phyloP scores from a whole-genome alignment of 2,113 vertebrate genomes.

The Ageneiosus marmoratus region DNA sequence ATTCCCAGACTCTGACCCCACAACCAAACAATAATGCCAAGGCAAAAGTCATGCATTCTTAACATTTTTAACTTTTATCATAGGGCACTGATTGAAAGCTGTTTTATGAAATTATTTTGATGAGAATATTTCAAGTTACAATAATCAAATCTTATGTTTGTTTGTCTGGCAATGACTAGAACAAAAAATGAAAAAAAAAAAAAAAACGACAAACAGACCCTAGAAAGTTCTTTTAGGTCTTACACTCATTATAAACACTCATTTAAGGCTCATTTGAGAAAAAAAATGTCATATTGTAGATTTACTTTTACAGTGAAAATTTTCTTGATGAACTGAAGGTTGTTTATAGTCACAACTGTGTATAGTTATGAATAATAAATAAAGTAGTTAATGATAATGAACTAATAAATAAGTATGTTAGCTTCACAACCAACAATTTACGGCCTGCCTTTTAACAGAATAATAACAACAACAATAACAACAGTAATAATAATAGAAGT shows the following conservation, averaged over 20 bases:
- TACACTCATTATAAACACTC: not conserved
- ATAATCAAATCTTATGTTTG: not conserved
- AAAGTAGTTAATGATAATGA: not conserved
- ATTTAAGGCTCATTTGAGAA: not conserved
- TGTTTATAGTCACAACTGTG: too few relatives aligned
- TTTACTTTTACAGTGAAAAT: not conserved
- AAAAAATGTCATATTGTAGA: not conserved
- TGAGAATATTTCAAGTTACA: not conserved
- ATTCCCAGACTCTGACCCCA: slow-evolving; percentile 27
- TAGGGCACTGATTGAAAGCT: not conserved
- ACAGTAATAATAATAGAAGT: not conserved
- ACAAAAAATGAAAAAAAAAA: not conserved
- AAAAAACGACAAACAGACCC: not conserved
- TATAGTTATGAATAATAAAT: too few relatives aligned
- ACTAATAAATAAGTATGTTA: not conserved
- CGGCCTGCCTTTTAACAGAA: not conserved
- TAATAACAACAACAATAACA: not conserved
- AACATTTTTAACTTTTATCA: not conserved
- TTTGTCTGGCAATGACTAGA: not conserved
- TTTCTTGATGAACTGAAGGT: not conserved
- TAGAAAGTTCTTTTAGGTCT: not conserved
- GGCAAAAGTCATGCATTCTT: not conserved
- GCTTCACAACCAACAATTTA: not conserved
- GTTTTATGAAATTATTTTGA: not conserved
- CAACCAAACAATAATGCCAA: not conserved